Base-by-base conservation (phyloP, 2,113 vertebrate species). In the Oncorhynchus mykiss region DNA sequence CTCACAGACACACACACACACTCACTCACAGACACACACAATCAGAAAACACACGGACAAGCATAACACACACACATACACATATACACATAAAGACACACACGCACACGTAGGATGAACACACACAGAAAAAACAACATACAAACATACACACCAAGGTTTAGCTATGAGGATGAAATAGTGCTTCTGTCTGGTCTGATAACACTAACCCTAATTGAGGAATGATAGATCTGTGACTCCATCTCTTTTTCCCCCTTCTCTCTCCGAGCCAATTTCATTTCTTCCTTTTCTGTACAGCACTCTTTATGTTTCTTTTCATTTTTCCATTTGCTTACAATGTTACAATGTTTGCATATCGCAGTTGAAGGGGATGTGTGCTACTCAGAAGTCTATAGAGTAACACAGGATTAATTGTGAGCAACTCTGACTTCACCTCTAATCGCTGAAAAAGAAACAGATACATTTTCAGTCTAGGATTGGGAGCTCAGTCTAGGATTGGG, bases 151-250 rank as follows among this genome's bases (percentile, higher is more conserved):
- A 74, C 48, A 78, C 69, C 65, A 79, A 90, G 84, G 84, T 83
- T 78, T 79, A 84, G 70, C 84, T 82, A 82, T 57, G 68, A 78
- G 81, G 84, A 91, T 88, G 84, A 86, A 89, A 91, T 90, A 90
- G 78, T 90, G 93, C 91, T 45, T 2, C 9, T 92, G 39, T 80
- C 88, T 86, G 82, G 85, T 89, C 31, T 60, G 84, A 92, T 92
- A 91, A 89, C 88, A 75, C 78, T 87, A 87, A 89, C 85, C 90
- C 87, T 70, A 87, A 87, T 86, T 84, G 84, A 86, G 71, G 73
- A 79, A 59, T 76, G 76, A 71, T 81, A 79, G 76, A 87, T 79
- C 75, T 75, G 51, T 57, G 73, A 72, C 76, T 88, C 39, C 75
- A 73, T 29, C 39, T 31, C 9, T 60, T 11, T 71, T 12, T 60